phyloP scores from a whole-genome alignment of 2,113 vertebrate genomes.

The Tragelaphus strepsiceros region DNA sequence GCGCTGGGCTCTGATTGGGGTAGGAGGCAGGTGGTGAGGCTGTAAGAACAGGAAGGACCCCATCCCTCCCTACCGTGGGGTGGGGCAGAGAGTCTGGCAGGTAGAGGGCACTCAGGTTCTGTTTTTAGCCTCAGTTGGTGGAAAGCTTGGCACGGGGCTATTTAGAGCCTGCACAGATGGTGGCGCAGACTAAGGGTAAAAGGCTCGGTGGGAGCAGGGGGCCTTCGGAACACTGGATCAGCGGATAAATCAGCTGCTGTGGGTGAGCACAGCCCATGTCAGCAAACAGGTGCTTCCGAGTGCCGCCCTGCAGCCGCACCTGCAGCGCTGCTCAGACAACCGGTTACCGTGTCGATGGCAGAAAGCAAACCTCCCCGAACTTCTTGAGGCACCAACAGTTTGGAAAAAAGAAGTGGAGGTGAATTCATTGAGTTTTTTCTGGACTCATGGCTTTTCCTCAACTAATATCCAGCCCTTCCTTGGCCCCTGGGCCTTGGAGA shows the following conservation, averaged over 20 bases:
- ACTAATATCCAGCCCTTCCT: neutral
- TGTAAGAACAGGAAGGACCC: neutral
- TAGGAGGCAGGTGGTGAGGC: neutral
- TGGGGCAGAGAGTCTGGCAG: neutral
- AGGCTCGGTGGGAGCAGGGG: neutral
- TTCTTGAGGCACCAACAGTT: neutral
- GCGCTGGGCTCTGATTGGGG: accelerated
- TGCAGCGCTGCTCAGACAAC: accelerated
- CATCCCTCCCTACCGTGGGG: neutral
- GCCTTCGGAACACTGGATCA: neutral
- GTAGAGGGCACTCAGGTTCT: neutral
- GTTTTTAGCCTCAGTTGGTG: neutral
- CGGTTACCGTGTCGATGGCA: accelerated
- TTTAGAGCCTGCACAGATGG: neutral
- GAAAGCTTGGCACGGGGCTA: accelerated
- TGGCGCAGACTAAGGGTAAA: neutral
- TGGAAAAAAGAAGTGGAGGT: neutral
- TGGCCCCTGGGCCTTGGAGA: neutral
- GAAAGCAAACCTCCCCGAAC: neutral
- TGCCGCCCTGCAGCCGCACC: accelerated
- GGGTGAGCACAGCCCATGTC: neutral
- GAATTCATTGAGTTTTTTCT: neutral
- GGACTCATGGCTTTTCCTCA: neutral
- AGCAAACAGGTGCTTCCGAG: neutral
- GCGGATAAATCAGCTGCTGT: neutral